Evolutionary conservation across 2,797 vertebrate genomes (phyloP), one percentile per base, ranked within the genome.

Genomic region (Liasis olivaceus): DNA sequence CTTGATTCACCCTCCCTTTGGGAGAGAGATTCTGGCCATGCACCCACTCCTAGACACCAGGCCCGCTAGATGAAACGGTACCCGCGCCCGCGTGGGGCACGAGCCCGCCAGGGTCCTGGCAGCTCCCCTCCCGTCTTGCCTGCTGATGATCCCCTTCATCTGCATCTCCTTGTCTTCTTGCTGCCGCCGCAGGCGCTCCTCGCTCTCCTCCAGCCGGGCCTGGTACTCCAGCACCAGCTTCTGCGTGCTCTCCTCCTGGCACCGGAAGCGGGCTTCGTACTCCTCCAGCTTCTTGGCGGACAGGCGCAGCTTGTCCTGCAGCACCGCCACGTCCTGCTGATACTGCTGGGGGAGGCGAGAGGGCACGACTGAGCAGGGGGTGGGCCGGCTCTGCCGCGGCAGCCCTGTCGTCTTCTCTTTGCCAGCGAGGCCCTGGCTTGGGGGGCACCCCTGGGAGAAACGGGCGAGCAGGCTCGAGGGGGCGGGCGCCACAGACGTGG

Each of bases 91-190:
- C 36, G 36, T 42, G 51, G 51, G 7, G 51, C 51, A 51, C 7
- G 4, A 51, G 4, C 51, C 51, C 5, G 5, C 51, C 2, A 24
- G 3, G 47, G 11, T 12, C 22, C 8, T 26, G 4, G 1, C 58
- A 3, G 26, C 87, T 72, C 85, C 20, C 17, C 15, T 2, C 69
- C 20, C 2, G 20, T 17, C 36, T 47, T 96, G 99, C 99, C 99
- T 99, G 98, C 99, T 99, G 97, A 99, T 99, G 97, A 99, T 99
- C 97, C 99, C 98, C 96, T 99, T 99, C 99, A 99, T 99, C 98
- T 99, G 99, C 93, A 99, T 98, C 97, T 99, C 99, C 96, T 99
- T 99, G 97, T 99, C 99, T 1, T 99, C 99, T 97, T 99, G 99
- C 98, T 99, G 99, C 90, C 99, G 95, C 42, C 98, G 98, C 94